Evolutionary conservation across 2,888 invertebrate genomes (phyloP), one percentile per base, ranked within the genome.

Genomic region (Agrochola lychnidis): DNA sequence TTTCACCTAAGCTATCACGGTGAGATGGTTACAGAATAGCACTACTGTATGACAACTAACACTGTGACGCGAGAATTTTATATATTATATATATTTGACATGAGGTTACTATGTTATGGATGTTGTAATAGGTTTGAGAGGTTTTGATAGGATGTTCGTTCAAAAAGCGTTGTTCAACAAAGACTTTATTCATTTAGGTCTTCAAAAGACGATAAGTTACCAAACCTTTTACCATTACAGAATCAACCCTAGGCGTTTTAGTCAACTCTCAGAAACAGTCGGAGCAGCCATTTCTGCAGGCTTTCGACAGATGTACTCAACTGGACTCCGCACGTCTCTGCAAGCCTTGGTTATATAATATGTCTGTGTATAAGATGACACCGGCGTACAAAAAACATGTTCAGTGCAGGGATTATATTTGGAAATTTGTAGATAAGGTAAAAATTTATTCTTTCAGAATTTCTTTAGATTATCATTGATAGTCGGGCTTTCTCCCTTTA

Each of bases 241-340:
- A 92, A 70, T 88, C 92, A 19, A 88, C 90, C 0, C 74, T 93
- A 5, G 93, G 93, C 1, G 86, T 92, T 4, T 71, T 79, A n/a
- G 86, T 92, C 14, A 74, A 88, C 51, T 84, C 88, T 4, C 91
- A 90, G 59, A 79, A 69, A 1, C 78, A 88, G 22, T 73, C 82
- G 0, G 80, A 89, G 5, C 89, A 89, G 6, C 89, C 88, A 10
- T 92, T 92, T 69, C 69, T 90, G 9, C 78, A 85, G 4, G 87
- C 90, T 0, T 91, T 93, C 14, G 89, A 92, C 1, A 71, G 83
- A 42, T 77, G 85, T 51, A 83, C 85, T 25, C 76, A 82, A 51
- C 59, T 90, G 51, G 82, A 87, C n/a, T 78, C 89, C 0, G 85
- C 81, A 4, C 90, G 92, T 0, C 81, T 92, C 19, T 88, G 89